Evolutionary conservation across 2,113 vertebrate species (phyloP).

Genomic region (Hemiscyllium ocellatum): DNA sequence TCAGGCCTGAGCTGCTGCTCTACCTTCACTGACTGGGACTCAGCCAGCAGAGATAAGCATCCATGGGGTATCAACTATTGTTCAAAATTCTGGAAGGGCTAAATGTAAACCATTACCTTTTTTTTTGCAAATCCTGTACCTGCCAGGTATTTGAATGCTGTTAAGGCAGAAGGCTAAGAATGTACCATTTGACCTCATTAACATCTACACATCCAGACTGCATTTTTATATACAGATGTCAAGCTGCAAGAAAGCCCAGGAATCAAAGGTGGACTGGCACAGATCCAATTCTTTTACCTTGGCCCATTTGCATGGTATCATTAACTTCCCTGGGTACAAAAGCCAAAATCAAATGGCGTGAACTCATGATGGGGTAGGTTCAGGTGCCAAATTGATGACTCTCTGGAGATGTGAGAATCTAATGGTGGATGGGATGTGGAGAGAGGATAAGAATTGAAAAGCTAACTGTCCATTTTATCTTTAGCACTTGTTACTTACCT

Average conservation of each 20-base stretch:
- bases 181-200: background rate
- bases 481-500: slow-evolving; percentile 57
- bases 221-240: background rate
- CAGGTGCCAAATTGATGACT: background rate
- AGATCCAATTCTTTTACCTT: background rate
- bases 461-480: background rate
- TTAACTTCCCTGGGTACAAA: background rate
- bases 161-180: background rate
- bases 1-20: background rate
- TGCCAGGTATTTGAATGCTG: background rate
- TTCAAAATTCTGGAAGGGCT: background rate
- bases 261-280: background rate
- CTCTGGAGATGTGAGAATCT: background rate
- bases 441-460: background rate
- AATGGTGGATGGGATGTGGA: background rate
- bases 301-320: background rate
- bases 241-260: background rate
- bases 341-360: background rate
- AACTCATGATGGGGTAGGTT: background rate
- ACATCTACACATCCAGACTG: background rate
- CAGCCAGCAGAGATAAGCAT: background rate
- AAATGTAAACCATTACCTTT: background rate
- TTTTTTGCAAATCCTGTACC: background rate
- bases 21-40: background rate
- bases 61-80: background rate